These are phyloP conservation scores for Cardiocondyla obscurior DNA, from an alignment of 1,140 invertebrate species.

Conservation along the genomic window DNA sequence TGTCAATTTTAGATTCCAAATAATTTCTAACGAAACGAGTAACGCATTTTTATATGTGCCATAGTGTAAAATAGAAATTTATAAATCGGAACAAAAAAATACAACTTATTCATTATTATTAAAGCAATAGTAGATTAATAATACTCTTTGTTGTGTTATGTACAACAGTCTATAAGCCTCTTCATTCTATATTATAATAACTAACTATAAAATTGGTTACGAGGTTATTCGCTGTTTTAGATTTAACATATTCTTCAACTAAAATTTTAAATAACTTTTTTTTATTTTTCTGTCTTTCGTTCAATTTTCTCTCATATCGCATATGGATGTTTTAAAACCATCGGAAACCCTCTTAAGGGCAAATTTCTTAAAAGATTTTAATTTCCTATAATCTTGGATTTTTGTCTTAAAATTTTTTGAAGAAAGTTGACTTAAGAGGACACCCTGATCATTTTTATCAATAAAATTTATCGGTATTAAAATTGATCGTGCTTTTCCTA, in stretches of 20 bases:
- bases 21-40: neutral
- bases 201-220: conserved; percentile 44
- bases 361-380: too few species aligned
- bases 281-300: neutral
- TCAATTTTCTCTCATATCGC: neutral
- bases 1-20: neutral
- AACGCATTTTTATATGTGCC: neutral
- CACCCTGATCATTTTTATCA: too few species aligned
- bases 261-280: conserved; percentile 39
- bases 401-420: too few species aligned
- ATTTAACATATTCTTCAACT: conserved; percentile 1
- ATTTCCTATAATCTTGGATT: too few species aligned
- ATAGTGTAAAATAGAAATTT: conserved; percentile 10
- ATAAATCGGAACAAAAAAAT: conserved; percentile 4
- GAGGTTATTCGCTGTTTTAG: conserved; percentile 16
- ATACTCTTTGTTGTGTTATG: conserved; percentile 72
- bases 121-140: conserved; percentile 72
- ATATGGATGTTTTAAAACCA: too few species aligned
- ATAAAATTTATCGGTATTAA: neutral
- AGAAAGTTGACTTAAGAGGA: too few species aligned
- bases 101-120: conserved; percentile 16
- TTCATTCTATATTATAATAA: conserved; percentile 66
- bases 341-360: too few species aligned
- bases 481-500: conserved; percentile 5
- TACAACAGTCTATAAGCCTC: conserved; percentile 79